Conservation (phyloP, 1,140 invertebrate genomes). For the Zophobas morio region DNA sequence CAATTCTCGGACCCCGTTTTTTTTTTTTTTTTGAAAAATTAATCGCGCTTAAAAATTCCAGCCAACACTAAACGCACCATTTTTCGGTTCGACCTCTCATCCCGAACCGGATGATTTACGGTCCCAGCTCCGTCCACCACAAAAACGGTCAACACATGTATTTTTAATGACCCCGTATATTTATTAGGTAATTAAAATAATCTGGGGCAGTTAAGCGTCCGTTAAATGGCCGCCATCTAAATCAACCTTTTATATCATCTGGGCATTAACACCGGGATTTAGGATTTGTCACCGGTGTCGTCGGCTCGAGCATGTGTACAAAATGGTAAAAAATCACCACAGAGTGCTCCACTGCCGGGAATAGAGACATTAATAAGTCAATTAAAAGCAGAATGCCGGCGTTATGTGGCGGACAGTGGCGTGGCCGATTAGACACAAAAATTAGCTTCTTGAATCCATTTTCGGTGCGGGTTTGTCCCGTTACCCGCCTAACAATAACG, state of each 20-base stretch:
- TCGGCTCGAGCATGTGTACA: neutral
- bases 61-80: neutral
- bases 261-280: slow-evolving; percentile 38
- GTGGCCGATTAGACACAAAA: no score
- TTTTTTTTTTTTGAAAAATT: no score
- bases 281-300: slow-evolving; percentile 28
- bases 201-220: slow-evolving; percentile 44
- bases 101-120: neutral
- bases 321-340: slow-evolving; percentile 9
- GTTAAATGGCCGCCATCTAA: slow-evolving; percentile 48
- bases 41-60: no score
- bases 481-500: no score
- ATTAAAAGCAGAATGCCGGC: slow-evolving; percentile 6
- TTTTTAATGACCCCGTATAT: slow-evolving; percentile 50
- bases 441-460: no score
- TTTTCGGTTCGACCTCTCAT: neutral
- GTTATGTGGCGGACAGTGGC: neutral
- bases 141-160: slow-evolving; percentile 48
- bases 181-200: slow-evolving; percentile 54
- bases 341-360: neutral
- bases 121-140: slow-evolving; percentile 3
- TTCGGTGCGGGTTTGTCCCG: no score
- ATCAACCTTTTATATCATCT: slow-evolving; percentile 47
- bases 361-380: slow-evolving; percentile 38
- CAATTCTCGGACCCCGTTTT: no score